Percentiles rank a stretch among this genome's conserved stretches.
Evolutionary conservation across 2,113 vertebrate species (phyloP).

Genomic region (Phocoena sinus): DNA sequence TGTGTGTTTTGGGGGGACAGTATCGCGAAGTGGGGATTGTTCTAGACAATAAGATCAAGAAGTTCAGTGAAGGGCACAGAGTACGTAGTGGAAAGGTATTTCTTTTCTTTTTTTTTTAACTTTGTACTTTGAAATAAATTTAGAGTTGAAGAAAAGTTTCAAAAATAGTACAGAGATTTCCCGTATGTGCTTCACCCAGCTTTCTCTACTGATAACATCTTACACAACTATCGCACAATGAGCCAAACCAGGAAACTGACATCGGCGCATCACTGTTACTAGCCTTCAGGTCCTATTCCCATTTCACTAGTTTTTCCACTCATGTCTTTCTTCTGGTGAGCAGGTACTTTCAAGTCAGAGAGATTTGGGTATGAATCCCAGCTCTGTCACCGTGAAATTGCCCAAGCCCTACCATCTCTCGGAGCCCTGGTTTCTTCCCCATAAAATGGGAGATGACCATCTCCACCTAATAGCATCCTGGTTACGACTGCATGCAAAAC

Average conservation of each 20-base stretch:
- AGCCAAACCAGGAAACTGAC: background rate
- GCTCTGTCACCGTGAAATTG: background rate
- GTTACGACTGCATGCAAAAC: background rate
- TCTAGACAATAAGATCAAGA: background rate
- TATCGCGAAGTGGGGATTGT: no score
- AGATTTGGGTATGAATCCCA: background rate
- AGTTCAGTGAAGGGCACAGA: background rate
- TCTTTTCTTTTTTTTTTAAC: background rate
- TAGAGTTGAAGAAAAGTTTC: background rate
- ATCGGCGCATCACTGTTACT: background rate
- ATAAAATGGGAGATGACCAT: background rate
- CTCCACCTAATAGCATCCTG: no score
- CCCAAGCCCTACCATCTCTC: background rate
- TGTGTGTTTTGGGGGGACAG: background rate
- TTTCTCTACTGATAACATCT: background rate
- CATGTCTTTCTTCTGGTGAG: background rate
- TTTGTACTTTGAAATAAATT: background rate
- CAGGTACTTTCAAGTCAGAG: background rate
- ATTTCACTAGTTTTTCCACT: background rate
- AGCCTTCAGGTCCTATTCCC: background rate
- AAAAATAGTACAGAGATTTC: background rate
- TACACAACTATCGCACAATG: fast-evolving
- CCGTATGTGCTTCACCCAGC: fast-evolving
- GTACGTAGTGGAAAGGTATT: background rate
- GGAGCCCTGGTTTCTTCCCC: background rate